phyloP scores from a whole-genome alignment of 2,888 invertebrate species.

The Campaea margaritaria region DNA sequence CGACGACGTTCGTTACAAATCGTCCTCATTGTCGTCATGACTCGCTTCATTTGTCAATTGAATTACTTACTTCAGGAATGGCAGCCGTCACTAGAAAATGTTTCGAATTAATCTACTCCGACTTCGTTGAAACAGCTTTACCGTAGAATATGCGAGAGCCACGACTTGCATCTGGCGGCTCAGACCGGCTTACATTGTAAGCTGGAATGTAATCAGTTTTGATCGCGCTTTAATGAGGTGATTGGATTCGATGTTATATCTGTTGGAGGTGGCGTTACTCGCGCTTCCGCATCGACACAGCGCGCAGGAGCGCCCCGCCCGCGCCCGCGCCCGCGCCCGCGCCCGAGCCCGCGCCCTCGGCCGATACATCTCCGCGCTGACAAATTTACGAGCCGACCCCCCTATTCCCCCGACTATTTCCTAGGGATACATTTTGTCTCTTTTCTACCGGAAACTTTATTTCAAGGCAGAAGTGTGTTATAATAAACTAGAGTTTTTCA shows the following conservation, averaged over 20 bases:
- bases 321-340: too few relatives aligned
- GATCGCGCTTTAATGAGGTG: constrained; percentile 13
- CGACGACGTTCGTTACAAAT: constrained; percentile 17
- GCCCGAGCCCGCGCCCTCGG: too few relatives aligned
- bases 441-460: neutral
- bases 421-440: neutral
- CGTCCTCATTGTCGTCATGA: constrained; percentile 11
- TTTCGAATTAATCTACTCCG: constrained; percentile 7
- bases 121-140: neutral
- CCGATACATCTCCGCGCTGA: too few relatives aligned
- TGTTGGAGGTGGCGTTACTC: neutral
- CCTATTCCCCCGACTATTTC: constrained; percentile 12
- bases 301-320: constrained; percentile 6
- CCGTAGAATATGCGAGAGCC: neutral
- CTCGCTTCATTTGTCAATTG: constrained; percentile 21
- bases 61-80: constrained; percentile 12
- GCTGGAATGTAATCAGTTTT: constrained; percentile 2
- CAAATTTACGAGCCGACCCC: constrained; percentile 55
- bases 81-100: constrained; percentile 11
- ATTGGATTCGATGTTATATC: constrained; percentile 8
- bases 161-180: neutral
- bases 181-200: neutral
- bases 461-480: neutral
- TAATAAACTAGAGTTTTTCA: too few relatives aligned
- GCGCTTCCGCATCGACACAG: constrained; percentile 16